These are phyloP conservation scores for Aromia moschata DNA, from an alignment of 2,888 invertebrate species.

Conservation along the genomic window DNA sequence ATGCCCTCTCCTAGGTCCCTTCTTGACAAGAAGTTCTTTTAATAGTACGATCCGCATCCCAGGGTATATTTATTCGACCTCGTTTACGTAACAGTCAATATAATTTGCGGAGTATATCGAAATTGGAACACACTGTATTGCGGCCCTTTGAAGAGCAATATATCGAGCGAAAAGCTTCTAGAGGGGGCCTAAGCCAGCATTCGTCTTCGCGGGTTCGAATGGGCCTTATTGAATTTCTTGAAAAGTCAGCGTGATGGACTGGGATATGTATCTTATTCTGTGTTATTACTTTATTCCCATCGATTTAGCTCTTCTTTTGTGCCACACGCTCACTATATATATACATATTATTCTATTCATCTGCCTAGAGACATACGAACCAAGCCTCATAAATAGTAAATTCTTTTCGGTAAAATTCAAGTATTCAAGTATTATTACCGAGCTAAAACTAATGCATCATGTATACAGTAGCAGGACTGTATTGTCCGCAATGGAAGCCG, in stretches of 20 bases:
- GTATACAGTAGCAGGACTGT: not conserved
- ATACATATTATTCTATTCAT: slow-evolving; percentile 36
- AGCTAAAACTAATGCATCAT: slow-evolving; percentile 13
- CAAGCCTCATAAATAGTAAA: slow-evolving; percentile 48
- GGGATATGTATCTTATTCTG: slow-evolving; percentile 59
- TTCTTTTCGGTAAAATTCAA: slow-evolving; percentile 30
- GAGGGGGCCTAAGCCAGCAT: slow-evolving; percentile 50
- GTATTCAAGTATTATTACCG: slow-evolving; percentile 20
- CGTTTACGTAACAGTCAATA: slow-evolving; percentile 19
- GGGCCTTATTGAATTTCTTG: slow-evolving; percentile 58
- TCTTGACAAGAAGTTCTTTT: not conserved
- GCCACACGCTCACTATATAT: slow-evolving; percentile 26
- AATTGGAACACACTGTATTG: slow-evolving; percentile 28
- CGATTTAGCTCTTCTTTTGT: slow-evolving; percentile 53
- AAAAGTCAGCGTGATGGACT: slow-evolving; percentile 58
- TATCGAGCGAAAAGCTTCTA: slow-evolving; percentile 27
- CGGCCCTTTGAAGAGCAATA: slow-evolving; percentile 34
- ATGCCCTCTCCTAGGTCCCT: not conserved
- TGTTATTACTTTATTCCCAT: slow-evolving; percentile 60
- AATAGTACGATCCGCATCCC: slow-evolving; percentile 8
- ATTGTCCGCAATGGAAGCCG: not conserved
- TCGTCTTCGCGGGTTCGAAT: slow-evolving; percentile 53
- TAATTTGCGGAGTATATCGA: slow-evolving; percentile 29
- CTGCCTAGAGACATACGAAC: slow-evolving; percentile 41
- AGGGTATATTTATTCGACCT: slow-evolving; percentile 21